phyloP scores from a whole-genome alignment of 1,140 invertebrate genomes.

The Zaprionus camerounensis region DNA sequence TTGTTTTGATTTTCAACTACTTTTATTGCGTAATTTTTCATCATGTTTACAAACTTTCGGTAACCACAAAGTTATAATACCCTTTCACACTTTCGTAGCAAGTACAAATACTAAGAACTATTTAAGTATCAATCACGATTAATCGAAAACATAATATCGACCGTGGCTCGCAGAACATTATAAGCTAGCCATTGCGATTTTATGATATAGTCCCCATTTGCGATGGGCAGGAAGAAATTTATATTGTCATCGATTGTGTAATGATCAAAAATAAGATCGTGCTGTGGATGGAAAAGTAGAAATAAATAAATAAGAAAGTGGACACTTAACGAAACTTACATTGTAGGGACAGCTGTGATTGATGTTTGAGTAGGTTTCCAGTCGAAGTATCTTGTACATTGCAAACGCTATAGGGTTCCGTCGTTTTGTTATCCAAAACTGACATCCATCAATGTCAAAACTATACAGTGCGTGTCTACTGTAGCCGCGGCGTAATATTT shows the following conservation, averaged over 20 bases:
- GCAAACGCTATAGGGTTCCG: slow-evolving; percentile 35
- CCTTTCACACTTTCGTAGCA: too few relatives aligned
- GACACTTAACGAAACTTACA: slow-evolving; percentile 12
- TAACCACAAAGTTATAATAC: too few relatives aligned
- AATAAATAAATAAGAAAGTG: background rate
- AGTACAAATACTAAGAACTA: too few relatives aligned
- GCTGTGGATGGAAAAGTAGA: background rate
- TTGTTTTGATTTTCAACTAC: too few relatives aligned
- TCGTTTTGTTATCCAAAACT: slow-evolving; percentile 20
- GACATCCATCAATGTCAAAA: slow-evolving; percentile 29
- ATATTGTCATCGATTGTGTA: slow-evolving; percentile 13
- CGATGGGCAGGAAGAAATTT: slow-evolving; percentile 6
- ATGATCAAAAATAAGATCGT: slow-evolving; percentile 24
- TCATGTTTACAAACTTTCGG: too few relatives aligned
- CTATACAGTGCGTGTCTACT: background rate
- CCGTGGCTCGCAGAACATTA: slow-evolving; percentile 21
- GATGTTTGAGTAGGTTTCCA: slow-evolving; percentile 25
- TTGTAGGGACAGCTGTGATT: slow-evolving; percentile 47
- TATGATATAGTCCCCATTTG: slow-evolving; percentile 24
- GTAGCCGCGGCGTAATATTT: background rate
- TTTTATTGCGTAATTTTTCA: too few relatives aligned
- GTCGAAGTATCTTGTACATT: slow-evolving; percentile 15
- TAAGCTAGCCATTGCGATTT: slow-evolving; percentile 9
- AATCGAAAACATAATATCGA: background rate
- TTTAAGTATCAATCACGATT: too few relatives aligned